phyloP scores from a whole-genome alignment of 2,113 vertebrate genomes.

The Panurus biarmicus region DNA sequence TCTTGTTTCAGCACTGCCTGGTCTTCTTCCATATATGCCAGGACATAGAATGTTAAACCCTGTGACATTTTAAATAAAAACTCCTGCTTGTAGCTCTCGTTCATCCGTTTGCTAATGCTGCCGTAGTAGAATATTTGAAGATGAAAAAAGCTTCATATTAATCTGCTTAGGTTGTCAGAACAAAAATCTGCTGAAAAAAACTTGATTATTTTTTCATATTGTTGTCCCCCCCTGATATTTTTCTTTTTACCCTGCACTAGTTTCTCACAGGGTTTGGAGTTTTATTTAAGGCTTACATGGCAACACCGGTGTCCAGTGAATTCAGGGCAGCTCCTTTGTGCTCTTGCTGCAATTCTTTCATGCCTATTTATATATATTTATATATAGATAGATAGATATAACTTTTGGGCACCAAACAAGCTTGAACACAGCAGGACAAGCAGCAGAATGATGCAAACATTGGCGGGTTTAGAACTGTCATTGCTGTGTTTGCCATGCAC shows the following conservation, averaged over 20 bases:
- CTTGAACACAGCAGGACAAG: neutral
- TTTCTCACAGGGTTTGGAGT: neutral
- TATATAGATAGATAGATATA: neutral
- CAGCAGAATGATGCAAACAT: neutral
- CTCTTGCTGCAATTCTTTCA: neutral
- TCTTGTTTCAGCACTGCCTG: neutral
- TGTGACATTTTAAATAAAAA: neutral
- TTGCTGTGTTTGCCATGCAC: constrained; percentile 11
- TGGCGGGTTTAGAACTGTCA: neutral
- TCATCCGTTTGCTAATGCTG: neutral
- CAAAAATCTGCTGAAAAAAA: neutral
- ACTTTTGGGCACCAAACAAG: neutral
- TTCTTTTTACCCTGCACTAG: neutral
- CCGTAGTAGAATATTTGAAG: neutral
- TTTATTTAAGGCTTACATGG: neutral
- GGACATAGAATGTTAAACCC: neutral
- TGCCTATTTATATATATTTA: neutral
- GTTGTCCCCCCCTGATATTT: neutral
- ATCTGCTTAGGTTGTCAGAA: neutral
- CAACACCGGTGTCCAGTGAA: neutral
- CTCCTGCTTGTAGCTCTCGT: neutral
- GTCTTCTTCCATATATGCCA: neutral
- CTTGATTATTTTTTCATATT: neutral
- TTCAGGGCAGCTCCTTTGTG: neutral
- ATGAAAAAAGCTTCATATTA: neutral